These are phyloP conservation scores for Clitarchus hookeri DNA, from an alignment of 2,888 invertebrate genomes.

Conservation along the genomic window DNA sequence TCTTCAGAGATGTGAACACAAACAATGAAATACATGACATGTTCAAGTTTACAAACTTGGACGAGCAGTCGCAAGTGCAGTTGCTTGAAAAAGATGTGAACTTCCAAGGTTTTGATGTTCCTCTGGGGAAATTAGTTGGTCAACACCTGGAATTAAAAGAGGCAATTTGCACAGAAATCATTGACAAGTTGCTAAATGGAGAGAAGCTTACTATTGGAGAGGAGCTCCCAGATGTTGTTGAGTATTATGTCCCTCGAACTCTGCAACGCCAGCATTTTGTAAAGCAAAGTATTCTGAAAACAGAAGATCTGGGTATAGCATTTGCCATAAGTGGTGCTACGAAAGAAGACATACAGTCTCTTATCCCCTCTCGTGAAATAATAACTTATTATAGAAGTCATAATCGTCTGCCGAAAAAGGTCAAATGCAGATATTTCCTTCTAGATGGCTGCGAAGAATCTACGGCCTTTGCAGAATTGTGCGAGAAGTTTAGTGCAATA, in stretches of 20 bases:
- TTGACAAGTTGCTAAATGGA: not conserved
- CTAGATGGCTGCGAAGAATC: slow-evolving; percentile 1
- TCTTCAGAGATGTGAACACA: not conserved
- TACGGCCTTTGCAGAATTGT: not conserved
- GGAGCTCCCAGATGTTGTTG: not conserved
- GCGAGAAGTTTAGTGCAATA: not conserved
- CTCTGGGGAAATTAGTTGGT: slow-evolving; percentile 18
- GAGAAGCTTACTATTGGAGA: slow-evolving; percentile 18
- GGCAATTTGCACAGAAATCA: slow-evolving; percentile 15
- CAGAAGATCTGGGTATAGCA: not conserved
- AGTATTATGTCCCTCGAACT: slow-evolving; percentile 29
- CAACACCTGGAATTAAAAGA: slow-evolving; percentile 21
- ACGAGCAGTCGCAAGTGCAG: not conserved
- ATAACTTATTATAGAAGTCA: not conserved
- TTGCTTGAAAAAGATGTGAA: slow-evolving; percentile 19
- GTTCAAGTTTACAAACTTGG: slow-evolving; percentile 19
- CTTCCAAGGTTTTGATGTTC: slow-evolving; percentile 26
- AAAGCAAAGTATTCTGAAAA: slow-evolving; percentile 17
- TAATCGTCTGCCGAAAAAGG: not conserved
- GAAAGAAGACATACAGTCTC: not conserved
- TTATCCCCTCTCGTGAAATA: not conserved
- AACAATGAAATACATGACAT: slow-evolving; percentile 22
- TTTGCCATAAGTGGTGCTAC: slow-evolving; percentile 21
- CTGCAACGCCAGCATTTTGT: slow-evolving; percentile 19
- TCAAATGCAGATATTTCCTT: slow-evolving; percentile 4